A percentile compares a stretch with the other conserved stretches of the same genome.
Evolutionary conservation across 2,888 invertebrate genomes (phyloP).

Genomic region (Blastobasis adustella): DNA sequence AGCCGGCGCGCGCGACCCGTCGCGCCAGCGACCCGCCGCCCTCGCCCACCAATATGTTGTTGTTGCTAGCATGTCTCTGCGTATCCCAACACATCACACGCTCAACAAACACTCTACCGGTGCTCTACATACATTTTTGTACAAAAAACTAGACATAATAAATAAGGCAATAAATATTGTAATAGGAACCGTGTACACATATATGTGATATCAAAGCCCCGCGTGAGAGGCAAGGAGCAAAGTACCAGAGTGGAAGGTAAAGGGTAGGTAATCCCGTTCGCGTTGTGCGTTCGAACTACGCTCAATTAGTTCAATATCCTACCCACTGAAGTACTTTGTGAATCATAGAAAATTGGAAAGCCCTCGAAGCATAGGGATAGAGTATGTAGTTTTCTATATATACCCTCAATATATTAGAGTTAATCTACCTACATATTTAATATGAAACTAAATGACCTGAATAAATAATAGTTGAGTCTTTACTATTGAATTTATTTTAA

Average conservation of each 20-base stretch:
- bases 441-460: no score
- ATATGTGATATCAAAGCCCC: slow-evolving; percentile 1
- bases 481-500: no score
- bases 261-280: no score
- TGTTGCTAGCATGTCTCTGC: slow-evolving; percentile 77
- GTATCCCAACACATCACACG: slow-evolving; percentile 60
- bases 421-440: background rate
- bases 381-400: slow-evolving; percentile 10
- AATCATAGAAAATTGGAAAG: slow-evolving; percentile 24
- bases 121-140: slow-evolving; percentile 38
- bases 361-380: slow-evolving; percentile 43
- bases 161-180: slow-evolving; percentile 8
- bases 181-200: background rate
- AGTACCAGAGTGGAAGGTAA: slow-evolving; percentile 31
- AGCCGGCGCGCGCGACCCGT: slow-evolving; percentile 50
- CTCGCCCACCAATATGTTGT: slow-evolving; percentile 72
- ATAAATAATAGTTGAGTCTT: no score
- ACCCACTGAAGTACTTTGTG: slow-evolving; percentile 39
- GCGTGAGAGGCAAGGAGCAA: slow-evolving; percentile 15
- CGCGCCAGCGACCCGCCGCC: slow-evolving; percentile 69
- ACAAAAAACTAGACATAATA: slow-evolving; percentile 20
- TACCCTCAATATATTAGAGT: background rate
- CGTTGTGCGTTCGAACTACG: no score
- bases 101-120: slow-evolving; percentile 44
- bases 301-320: no score